phyloP scores from a whole-genome alignment of 2,113 vertebrate genomes.

The Melospiza melodia region DNA sequence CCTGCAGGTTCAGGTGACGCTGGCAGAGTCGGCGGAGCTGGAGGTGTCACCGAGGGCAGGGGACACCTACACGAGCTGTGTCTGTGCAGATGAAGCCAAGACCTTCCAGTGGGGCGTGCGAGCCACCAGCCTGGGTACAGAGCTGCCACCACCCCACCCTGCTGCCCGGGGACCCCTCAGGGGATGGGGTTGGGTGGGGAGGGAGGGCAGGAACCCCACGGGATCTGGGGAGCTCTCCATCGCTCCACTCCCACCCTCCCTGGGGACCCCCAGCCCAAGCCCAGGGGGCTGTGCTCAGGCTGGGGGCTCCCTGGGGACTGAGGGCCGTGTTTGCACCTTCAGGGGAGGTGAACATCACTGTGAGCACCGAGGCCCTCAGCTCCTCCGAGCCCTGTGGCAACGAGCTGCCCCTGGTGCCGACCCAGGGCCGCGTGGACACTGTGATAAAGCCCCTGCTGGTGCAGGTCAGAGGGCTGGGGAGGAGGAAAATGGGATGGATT shows the following conservation, averaged over 20 bases:
- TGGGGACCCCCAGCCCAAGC: background rate
- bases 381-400: slow-evolving; percentile 24
- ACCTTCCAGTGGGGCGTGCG: slow-evolving; percentile 11
- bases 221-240: background rate
- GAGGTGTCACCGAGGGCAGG: accelerated
- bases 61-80: background rate
- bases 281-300: no score
- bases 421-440: background rate
- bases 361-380: slow-evolving; percentile 15
- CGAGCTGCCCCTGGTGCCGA: background rate
- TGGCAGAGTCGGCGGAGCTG: background rate
- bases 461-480: slow-evolving; percentile 7
- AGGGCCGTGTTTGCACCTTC: accelerated
- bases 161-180: background rate
- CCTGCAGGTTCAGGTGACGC: background rate
- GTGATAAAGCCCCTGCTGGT: slow-evolving; percentile 56
- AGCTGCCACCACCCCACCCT: background rate
- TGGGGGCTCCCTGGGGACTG: background rate
- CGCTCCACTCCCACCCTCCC: accelerated
- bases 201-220: background rate
- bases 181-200: background rate
- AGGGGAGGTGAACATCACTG: slow-evolving; percentile 39
- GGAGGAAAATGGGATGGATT: background rate
- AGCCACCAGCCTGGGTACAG: slow-evolving; percentile 26
- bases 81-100: background rate